phyloP scores from a whole-genome alignment of 1,140 invertebrate genomes.

The Leptopilina clavipes region DNA sequence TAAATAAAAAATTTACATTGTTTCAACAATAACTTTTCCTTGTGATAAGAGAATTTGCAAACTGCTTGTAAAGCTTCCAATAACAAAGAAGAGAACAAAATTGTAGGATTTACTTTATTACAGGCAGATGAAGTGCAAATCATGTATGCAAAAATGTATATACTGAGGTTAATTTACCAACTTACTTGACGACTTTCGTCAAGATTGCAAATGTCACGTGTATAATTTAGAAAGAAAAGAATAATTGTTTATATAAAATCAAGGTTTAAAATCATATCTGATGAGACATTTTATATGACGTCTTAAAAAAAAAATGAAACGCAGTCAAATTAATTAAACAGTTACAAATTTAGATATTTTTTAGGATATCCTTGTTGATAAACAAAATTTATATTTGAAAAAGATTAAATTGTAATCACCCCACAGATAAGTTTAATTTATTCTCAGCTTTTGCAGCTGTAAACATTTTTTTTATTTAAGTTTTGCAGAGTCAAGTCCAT shows the following conservation, averaged over 20 bases:
- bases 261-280: conserved; percentile 12
- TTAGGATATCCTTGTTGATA: conserved; percentile 16
- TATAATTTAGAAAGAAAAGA: neutral
- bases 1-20: conserved; percentile 30
- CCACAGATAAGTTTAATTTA: conserved; percentile 6
- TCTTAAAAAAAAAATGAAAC: neutral
- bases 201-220: conserved; percentile 5
- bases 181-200: neutral
- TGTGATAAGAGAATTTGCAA: conserved; percentile 18
- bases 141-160: conserved; percentile 8
- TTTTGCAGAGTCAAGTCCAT: neutral
- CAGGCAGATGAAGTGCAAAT: conserved; percentile 7
- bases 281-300: conserved; percentile 17
- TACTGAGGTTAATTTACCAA: conserved; percentile 8
- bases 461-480: conserved; percentile 16
- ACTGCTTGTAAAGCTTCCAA: conserved; percentile 1
- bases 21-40: conserved; percentile 30
- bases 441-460: conserved; percentile 8
- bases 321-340: conserved; percentile 4
- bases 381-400: conserved; percentile 8
- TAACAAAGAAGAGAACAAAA: conserved; percentile 3
- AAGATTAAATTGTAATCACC: conserved; percentile 11
- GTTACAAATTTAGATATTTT: conserved; percentile 20
- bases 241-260: conserved; percentile 8
- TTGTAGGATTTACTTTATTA: conserved; percentile 29